Evolutionary conservation across 2,113 vertebrate species (phyloP).

Genomic region (Zonotrichia leucophrys): DNA sequence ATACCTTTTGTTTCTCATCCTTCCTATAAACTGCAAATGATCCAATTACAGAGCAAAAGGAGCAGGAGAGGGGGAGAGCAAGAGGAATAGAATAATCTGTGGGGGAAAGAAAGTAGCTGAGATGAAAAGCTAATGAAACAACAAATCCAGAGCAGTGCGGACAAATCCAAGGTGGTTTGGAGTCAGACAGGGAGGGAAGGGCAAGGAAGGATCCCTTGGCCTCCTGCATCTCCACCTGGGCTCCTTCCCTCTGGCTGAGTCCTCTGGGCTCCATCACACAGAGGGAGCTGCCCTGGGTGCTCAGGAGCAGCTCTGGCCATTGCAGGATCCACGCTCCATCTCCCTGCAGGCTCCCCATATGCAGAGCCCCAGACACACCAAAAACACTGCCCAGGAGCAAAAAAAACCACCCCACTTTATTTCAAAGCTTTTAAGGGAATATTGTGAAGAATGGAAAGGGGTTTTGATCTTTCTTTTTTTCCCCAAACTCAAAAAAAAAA

Average conservation of each 20-base stretch:
- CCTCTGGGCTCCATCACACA: fast-evolving
- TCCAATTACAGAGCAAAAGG: slow-evolving; percentile 14
- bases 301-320: fast-evolving
- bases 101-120: not conserved
- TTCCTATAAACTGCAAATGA: slow-evolving; percentile 16
- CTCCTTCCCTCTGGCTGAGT: not conserved
- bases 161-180: not conserved
- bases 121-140: not conserved
- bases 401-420: not conserved
- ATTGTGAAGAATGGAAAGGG: not conserved
- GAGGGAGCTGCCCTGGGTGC: not conserved
- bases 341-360: fast-evolving
- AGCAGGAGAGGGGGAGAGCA: not conserved
- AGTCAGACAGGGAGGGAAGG: not conserved
- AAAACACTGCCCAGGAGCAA: not conserved
- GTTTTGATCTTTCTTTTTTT: not conserved
- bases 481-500: not conserved
- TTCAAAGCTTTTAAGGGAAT: slow-evolving; percentile 37
- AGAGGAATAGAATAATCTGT: not conserved
- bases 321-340: not conserved
- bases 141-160: fast-evolving
- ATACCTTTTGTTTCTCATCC: slow-evolving; percentile 43
- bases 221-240: not conserved
- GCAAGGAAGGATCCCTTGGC: not conserved
- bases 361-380: not conserved